These are phyloP conservation scores for Cervus canadensis DNA, from an alignment of 2,113 vertebrate genomes.

Conservation along the genomic window DNA sequence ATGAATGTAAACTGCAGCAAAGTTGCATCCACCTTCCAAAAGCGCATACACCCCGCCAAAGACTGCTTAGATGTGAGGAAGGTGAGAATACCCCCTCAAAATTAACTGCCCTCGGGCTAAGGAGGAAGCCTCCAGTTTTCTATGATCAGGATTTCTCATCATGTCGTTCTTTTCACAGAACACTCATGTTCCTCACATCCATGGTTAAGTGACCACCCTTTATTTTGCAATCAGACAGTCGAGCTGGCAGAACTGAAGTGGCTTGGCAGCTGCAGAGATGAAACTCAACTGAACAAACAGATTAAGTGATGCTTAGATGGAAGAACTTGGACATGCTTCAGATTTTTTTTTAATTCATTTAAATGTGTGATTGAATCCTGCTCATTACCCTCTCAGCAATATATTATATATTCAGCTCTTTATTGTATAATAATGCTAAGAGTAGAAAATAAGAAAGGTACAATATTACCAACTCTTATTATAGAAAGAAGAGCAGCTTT, in stretches of 20 bases:
- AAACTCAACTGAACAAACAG: slow-evolving; percentile 88
- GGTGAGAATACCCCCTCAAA: slow-evolving; percentile 52
- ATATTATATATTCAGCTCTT: slow-evolving; percentile 79
- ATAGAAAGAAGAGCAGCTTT: slow-evolving; percentile 77
- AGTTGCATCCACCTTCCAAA: slow-evolving; percentile 76
- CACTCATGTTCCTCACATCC: slow-evolving; percentile 77
- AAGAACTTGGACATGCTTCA: slow-evolving; percentile 85
- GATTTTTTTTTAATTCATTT: slow-evolving; percentile 80
- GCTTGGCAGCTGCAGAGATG: slow-evolving; percentile 85
- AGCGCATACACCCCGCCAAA: slow-evolving; percentile 31
- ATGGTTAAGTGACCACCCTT: slow-evolving; percentile 86
- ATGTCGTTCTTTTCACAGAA: slow-evolving; percentile 77
- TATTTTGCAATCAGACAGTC: slow-evolving; percentile 85
- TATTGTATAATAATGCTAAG: slow-evolving; percentile 77
- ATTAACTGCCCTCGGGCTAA: slow-evolving; percentile 45
- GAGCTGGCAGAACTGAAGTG: slow-evolving; percentile 83
- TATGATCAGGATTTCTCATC: slow-evolving; percentile 61
- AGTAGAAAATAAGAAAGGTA: slow-evolving; percentile 79
- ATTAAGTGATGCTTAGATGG: slow-evolving; percentile 85
- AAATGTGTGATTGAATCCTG: slow-evolving; percentile 84
- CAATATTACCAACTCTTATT: slow-evolving; percentile 73
- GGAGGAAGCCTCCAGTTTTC: slow-evolving; percentile 62
- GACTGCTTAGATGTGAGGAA: slow-evolving; percentile 61
- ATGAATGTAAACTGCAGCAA: slow-evolving; percentile 81
- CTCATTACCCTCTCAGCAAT: slow-evolving; percentile 81